Base-by-base conservation (phyloP, 2,888 invertebrate genomes). In the Xylocampa areola region DNA sequence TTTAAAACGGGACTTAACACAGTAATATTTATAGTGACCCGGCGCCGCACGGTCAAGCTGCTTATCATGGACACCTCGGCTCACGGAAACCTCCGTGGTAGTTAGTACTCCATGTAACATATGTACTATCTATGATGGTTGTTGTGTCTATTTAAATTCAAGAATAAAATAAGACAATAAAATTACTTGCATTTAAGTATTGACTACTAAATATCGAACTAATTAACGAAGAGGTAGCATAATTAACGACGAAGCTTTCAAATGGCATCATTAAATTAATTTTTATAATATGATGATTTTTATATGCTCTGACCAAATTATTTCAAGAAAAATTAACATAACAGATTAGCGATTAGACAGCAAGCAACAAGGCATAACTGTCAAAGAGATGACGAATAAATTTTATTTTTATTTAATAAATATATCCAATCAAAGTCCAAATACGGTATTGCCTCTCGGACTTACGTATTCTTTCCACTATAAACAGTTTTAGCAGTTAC, bases 11-110 rank as follows among this genome's bases (percentile, higher is more conserved):
- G 77, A 85, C 80, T 81, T 78, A 80, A 73, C 77, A 55, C 72
- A 64, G 81, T 74, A 77, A 83, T 87, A 87, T 87, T 85, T 86
- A 87, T 85, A 69, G 85, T 85, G 84, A 87, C 86, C 86, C 81
- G 77, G 67, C 53, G 53, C 62, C 40, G 49, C 79, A 68, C 83
- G 82, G 81, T 81, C 81, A 81, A 73, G 73, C 72, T 65, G 77
- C 81, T 78, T 80, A 82, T 79, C 82, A 79, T 75, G 73, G 73
- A 68, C 70, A 76, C 69, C 70, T 58, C 73, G 53, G 59, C 65
- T 74, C 75, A 79, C 76, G 77, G 73, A 80, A 79, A 81, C 74
- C 73, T 73, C 72, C 69, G 64, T 62, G 64, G 73, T 73, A 78
- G 73, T 79, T 77, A 79, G 76, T 73, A 76, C 68, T 70, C 66